Base-by-base conservation (phyloP, 2,797 vertebrate genomes). In the Xiphorhynchus erythropygius region DNA sequence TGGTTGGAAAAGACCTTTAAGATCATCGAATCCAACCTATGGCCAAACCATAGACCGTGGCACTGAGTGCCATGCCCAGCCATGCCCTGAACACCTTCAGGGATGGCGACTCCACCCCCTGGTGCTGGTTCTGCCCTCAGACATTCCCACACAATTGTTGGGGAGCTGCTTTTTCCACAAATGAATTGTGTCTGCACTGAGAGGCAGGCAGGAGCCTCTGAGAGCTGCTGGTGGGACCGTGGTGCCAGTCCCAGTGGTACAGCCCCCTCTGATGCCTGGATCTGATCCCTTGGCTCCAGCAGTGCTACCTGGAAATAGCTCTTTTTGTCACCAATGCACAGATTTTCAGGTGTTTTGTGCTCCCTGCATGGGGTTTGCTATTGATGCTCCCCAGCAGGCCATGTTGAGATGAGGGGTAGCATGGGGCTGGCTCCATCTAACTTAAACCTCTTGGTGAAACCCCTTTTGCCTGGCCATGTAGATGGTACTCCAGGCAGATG, bases 301-400 rank as follows among this genome's bases (percentile, higher is more conserved):
- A 64, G 19, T 7, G 8, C 30, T 42, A 2, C 12, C 42, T 84
- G n/a, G 28, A 91, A 92, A 55, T 3, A 32, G 15, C n/a, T 69
- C 1, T 3, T 65, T 62, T 47, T 80, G 44, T 59, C 16, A 13
- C 11, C 27, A 35, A 24, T 47, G 28, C 13, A 4, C 3, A 7
- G 6, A n/a, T 65, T 94, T 80, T 39, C 37, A 37, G 9, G 28
- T 41, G 37, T 44, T 91, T 35, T 24, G 28, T 59, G 25, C 59
- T 84, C 1, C 1, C n/a, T 50, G 10, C 7, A 3, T 1, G 1
- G 10, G 9, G 2, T 3, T 47, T 63, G 81, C 49, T 63, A 28
- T 42, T 1, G 2, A 3, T 1, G 3, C 2, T 76, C 18, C 24
- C n/a, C n/a, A 69, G 50, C 0, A 1, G 52, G 21, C 28, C 19